Percentiles rank a stretch among this genome's conserved stretches.
These are phyloP conservation scores for Nasonia giraulti DNA, from an alignment of 1,140 invertebrate genomes.

Conservation along the genomic window DNA sequence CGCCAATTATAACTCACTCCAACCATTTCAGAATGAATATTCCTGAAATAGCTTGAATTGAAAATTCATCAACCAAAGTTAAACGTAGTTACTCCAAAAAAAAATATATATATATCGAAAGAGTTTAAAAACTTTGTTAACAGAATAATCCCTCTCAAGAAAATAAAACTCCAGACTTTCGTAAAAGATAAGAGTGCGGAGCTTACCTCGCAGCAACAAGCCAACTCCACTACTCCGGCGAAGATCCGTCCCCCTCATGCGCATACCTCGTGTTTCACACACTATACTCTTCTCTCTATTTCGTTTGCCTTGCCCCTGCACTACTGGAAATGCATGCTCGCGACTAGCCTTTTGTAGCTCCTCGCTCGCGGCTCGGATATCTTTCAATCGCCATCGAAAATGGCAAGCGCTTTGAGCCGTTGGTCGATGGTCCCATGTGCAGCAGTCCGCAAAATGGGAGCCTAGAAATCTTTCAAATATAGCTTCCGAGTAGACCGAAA, in stretches of 20 bases:
- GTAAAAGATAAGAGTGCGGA: neutral
- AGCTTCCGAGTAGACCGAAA: neutral
- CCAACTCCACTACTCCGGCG: neutral
- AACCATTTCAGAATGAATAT: too few species aligned
- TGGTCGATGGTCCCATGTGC: neutral
- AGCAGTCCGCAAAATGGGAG: neutral
- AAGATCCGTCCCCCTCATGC: neutral
- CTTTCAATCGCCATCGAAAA: slow-evolving; percentile 30
- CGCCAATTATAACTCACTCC: too few species aligned
- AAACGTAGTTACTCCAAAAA: too few species aligned
- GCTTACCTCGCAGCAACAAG: neutral
- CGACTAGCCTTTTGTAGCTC: too few species aligned
- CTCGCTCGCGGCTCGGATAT: neutral
- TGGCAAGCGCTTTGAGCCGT: slow-evolving; percentile 20
- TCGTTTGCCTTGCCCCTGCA: neutral
- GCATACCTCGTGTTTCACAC: too few species aligned
- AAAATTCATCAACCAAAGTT: neutral
- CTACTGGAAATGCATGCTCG: too few species aligned
- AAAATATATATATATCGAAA: too few species aligned
- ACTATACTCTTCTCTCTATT: neutral
- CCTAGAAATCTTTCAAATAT: neutral
- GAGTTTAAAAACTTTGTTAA: too few species aligned
- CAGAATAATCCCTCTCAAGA: neutral
- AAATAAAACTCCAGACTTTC: too few species aligned
- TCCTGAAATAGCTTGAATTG: too few species aligned